Evolutionary conservation across 2,888 invertebrate genomes (phyloP).

Genomic region (Ennomos quercinarius): DNA sequence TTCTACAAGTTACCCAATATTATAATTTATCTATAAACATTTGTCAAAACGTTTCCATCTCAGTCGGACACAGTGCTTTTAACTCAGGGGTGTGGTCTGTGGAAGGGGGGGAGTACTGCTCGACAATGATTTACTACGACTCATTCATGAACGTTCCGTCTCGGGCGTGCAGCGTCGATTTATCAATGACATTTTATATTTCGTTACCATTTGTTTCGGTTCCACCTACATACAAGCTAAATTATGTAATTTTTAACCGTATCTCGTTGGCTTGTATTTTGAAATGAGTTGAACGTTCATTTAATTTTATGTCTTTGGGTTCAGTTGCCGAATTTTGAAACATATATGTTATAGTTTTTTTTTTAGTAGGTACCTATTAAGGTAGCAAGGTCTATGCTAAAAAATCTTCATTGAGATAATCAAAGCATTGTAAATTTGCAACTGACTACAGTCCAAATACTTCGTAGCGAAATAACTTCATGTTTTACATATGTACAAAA

Average conservation of each 20-base stretch:
- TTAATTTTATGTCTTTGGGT: too few relatives aligned
- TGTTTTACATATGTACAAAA: too few relatives aligned
- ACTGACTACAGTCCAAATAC: too few relatives aligned
- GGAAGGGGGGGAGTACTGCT: conserved; percentile 40
- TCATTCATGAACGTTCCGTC: conserved; percentile 59
- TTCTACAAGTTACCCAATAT: too few relatives aligned
- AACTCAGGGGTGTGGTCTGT: conserved; percentile 26
- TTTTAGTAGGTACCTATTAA: too few relatives aligned
- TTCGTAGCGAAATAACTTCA: too few relatives aligned
- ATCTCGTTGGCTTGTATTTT: conserved; percentile 15
- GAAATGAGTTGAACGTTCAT: too few relatives aligned
- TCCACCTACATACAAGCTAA: conserved; percentile 20
- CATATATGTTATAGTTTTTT: too few relatives aligned
- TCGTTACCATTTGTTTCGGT: conserved; percentile 52
- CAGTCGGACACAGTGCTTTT: neutral
- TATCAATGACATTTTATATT: conserved; percentile 63
- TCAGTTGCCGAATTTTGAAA: too few relatives aligned
- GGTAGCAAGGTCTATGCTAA: too few relatives aligned
- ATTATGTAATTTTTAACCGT: conserved; percentile 14
- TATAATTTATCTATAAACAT: neutral
- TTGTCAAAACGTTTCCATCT: conserved; percentile 4
- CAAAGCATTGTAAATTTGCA: too few relatives aligned
- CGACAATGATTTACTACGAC: conserved; percentile 61
- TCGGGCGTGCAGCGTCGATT: conserved; percentile 48
- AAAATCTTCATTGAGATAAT: too few relatives aligned